Conservation (phyloP, 2,797 vertebrate genomes). For the Myoxocephalus aenaeus region DNA sequence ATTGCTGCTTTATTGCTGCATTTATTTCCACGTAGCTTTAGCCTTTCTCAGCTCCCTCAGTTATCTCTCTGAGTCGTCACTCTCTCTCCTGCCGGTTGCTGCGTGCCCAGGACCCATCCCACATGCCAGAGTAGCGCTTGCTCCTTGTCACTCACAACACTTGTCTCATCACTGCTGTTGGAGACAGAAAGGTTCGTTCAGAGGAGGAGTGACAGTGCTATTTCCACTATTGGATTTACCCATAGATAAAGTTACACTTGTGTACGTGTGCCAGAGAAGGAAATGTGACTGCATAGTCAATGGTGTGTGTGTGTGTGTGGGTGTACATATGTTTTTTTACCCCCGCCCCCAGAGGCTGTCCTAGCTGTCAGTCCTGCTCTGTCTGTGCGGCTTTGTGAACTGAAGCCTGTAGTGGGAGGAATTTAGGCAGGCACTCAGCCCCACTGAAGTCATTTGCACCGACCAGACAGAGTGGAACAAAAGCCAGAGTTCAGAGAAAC, state of each 20-base stretch:
- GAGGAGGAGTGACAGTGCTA: constrained; percentile 54
- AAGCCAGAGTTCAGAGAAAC: constrained; percentile 82
- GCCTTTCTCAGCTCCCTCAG: not conserved
- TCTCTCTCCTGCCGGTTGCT: constrained; percentile 44
- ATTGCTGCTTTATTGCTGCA: not conserved
- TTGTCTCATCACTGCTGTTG: constrained; percentile 72
- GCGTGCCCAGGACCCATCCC: constrained; percentile 53
- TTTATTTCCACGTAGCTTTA: not conserved
- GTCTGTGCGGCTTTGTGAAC: constrained; percentile 75
- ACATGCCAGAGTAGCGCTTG: constrained; percentile 81
- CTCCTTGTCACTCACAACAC: constrained; percentile 81
- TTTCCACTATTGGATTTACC: constrained; percentile 59
- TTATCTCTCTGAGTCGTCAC: constrained; percentile 42
- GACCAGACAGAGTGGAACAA: constrained; percentile 84
- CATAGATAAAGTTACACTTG: constrained; percentile 64
- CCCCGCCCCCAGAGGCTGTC: constrained; percentile 68
- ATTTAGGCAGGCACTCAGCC: constrained; percentile 77
- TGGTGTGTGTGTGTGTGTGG: constrained; percentile 27
- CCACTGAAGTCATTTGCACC: constrained; percentile 83
- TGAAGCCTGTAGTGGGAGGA: constrained; percentile 79
- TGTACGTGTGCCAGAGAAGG: constrained; percentile 43
- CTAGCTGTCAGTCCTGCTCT: constrained; percentile 77
- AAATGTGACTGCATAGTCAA: constrained; percentile 45
- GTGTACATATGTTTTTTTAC: constrained; percentile 32
- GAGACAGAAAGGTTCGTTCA: constrained; percentile 61